These are phyloP conservation scores for Myotis davidii DNA, from an alignment of 2,113 vertebrate genomes.

Conservation along the genomic window DNA sequence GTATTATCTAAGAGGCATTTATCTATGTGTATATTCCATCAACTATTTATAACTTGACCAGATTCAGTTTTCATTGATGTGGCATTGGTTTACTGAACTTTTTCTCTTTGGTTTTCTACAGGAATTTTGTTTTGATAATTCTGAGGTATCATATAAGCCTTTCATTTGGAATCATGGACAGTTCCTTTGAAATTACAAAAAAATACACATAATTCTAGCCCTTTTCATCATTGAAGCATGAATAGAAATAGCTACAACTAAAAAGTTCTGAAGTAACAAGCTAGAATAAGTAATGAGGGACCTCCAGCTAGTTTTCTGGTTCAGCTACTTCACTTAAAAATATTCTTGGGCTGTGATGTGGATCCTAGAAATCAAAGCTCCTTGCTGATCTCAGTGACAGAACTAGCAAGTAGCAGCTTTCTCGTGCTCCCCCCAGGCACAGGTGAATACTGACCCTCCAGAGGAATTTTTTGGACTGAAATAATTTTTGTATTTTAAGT, in stretches of 20 bases:
- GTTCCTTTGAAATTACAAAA: neutral
- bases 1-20: conserved; percentile 2
- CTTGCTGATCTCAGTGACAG: neutral
- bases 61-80: conserved; percentile 18
- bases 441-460: neutral
- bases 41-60: conserved; percentile 42
- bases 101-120: conserved; percentile 35
- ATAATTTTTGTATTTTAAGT: neutral
- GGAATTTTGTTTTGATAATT: conserved; percentile 22
- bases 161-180: neutral
- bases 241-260: neutral
- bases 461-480: neutral
- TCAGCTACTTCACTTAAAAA: conserved; percentile 39
- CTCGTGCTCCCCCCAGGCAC: neutral
- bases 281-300: conserved; percentile 42
- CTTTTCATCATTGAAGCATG: neutral
- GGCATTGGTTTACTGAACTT: neutral
- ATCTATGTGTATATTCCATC: neutral
- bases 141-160: neutral
- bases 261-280: conserved; percentile 36
- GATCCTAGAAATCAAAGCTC: conserved; percentile 14
- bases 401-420: neutral
- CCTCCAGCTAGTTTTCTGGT: conserved; percentile 40
- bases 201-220: neutral
- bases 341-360: neutral